Evolutionary conservation across 2,797 vertebrate species (phyloP).

Genomic region (Argentina silus): DNA sequence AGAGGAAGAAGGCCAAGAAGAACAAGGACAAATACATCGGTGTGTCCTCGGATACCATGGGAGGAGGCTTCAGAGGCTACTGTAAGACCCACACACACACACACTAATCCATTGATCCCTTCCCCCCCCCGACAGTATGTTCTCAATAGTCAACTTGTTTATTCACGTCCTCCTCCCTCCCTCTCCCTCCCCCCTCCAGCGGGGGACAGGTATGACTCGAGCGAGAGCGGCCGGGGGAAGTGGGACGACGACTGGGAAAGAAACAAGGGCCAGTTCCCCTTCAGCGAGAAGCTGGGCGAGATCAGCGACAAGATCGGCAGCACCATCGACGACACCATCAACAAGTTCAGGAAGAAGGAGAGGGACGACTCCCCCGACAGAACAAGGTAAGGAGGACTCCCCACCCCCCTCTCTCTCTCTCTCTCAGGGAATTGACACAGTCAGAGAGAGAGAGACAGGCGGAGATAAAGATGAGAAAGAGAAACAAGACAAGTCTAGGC

Average conservation of each 20-base stretch:
- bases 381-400: constrained; percentile 81
- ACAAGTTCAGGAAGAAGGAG: constrained; percentile 93
- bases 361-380: constrained; percentile 95
- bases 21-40: constrained; percentile 98
- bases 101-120: no score
- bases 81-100: constrained; percentile 78
- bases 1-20: constrained; percentile 98
- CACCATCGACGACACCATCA: constrained; percentile 97
- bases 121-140: not conserved
- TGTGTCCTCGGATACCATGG: constrained; percentile 92
- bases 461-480: no score
- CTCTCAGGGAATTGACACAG: no score
- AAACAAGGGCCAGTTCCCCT: constrained; percentile 90
- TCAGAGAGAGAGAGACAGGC: not conserved
- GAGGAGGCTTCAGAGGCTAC: constrained; percentile 86
- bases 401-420: not conserved
- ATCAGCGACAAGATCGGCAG: constrained; percentile 98
- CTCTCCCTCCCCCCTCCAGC: constrained; percentile 38
- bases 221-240: constrained; percentile 79
- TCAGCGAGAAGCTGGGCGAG: constrained; percentile 96
- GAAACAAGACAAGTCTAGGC: no score
- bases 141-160: no score
- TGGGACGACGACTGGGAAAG: constrained; percentile 98
- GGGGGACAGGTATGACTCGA: constrained; percentile 88
- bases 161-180: not conserved